Evolutionary conservation across 2,797 vertebrate genomes (phyloP).

Genomic region (Cuculus canorus): DNA sequence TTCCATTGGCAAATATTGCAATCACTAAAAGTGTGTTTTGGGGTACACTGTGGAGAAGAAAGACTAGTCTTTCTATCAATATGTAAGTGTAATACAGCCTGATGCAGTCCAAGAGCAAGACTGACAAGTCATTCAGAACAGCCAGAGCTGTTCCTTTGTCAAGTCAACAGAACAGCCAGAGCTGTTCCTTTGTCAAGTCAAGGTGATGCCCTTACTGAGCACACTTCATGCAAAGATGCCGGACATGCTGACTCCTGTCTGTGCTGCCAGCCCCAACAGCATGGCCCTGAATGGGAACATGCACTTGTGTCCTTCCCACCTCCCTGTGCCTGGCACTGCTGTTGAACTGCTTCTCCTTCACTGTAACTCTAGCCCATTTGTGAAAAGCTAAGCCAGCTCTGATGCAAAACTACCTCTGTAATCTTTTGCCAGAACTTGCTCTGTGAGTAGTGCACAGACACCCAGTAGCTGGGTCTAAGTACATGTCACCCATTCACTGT

Average conservation of each 20-base stretch:
- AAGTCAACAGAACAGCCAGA: fast-evolving
- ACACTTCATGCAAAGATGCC: background rate
- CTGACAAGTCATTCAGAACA: background rate
- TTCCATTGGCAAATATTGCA: background rate
- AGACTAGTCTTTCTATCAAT: background rate
- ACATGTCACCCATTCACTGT: fast-evolving
- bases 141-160: background rate
- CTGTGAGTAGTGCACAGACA: background rate
- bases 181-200: background rate
- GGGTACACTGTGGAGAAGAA: background rate
- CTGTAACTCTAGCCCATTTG: fast-evolving
- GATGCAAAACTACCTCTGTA: background rate
- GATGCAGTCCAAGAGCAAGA: background rate
- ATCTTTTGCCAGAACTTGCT: background rate
- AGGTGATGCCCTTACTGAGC: background rate
- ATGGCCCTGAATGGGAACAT: background rate
- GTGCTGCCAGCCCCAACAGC: background rate
- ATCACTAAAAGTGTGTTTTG: background rate
- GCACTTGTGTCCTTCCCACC: background rate
- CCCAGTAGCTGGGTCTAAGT: background rate
- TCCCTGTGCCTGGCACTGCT: fast-evolving
- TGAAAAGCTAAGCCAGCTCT: background rate
- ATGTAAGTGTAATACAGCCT: background rate
- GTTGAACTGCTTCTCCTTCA: background rate
- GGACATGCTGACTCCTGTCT: fast-evolving